Percentiles rank a stretch among this genome's conserved stretches.
Conservation (phyloP, 2,888 invertebrate genomes). For the Invenusta paracnida region DNA sequence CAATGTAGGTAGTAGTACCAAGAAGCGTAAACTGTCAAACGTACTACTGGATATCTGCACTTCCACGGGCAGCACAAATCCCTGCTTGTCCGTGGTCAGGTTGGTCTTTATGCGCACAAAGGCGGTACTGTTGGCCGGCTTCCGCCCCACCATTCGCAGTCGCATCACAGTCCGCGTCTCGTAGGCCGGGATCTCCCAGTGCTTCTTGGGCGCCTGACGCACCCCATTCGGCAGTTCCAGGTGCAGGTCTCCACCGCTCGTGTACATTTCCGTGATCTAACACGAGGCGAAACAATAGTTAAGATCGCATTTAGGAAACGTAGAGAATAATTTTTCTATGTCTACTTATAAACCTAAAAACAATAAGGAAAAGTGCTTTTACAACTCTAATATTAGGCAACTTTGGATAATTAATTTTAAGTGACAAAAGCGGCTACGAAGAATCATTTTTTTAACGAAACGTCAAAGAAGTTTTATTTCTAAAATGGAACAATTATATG, state of each 20-base stretch:
- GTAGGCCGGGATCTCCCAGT: conserved; percentile 85
- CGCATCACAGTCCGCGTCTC: conserved; percentile 80
- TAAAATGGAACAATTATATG: no score
- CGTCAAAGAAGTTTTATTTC: no score
- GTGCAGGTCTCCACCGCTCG: conserved; percentile 80
- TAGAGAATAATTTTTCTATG: no score
- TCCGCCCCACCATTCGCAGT: conserved; percentile 73
- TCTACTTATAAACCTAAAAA: no score
- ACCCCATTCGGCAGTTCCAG: conserved; percentile 70
- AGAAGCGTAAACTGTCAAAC: no score
- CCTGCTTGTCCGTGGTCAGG: conserved; percentile 59
- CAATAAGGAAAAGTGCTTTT: no score
- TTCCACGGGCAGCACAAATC: conserved; percentile 74
- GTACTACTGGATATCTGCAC: conserved; percentile 71
- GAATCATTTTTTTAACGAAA: no score
- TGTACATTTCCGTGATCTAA: conserved; percentile 64
- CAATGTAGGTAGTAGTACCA: no score
- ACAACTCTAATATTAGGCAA: no score
- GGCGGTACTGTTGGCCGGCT: conserved; percentile 76
- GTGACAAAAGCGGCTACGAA: no score
- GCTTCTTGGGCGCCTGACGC: conserved; percentile 69
- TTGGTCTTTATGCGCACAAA: conserved; percentile 75
- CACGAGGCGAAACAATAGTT: conserved; percentile 43
- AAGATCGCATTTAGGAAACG: no score
- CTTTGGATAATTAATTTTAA: no score